These are phyloP conservation scores for Acomys russatus DNA, from an alignment of 2,797 vertebrate species.

Conservation along the genomic window DNA sequence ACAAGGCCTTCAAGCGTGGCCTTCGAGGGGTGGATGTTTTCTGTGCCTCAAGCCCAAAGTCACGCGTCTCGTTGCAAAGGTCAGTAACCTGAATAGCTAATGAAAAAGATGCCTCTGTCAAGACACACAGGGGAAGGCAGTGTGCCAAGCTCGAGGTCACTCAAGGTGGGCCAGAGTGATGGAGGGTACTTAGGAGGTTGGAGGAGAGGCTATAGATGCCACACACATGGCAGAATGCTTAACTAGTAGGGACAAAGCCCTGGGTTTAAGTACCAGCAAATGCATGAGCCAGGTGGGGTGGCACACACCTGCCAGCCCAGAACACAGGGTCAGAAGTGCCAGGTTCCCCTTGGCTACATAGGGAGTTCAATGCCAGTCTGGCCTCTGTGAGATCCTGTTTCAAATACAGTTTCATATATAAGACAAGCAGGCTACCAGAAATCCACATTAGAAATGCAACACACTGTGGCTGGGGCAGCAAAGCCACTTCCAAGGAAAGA, in stretches of 20 bases:
- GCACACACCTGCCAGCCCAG: neutral
- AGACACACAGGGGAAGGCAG: neutral
- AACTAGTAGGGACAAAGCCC: neutral
- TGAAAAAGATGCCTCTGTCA: neutral
- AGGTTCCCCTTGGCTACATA: neutral
- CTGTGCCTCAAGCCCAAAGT: neutral
- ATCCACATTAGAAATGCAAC: too few species aligned
- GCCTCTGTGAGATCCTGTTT: neutral
- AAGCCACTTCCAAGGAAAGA: neutral
- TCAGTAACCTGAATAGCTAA: neutral
- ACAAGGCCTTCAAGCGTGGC: neutral
- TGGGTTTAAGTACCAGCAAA: neutral
- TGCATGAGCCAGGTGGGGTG: neutral
- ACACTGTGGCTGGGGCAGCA: fast-evolving
- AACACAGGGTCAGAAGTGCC: neutral
- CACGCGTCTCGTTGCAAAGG: neutral
- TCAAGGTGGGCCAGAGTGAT: neutral
- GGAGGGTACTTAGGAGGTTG: neutral
- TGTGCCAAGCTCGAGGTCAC: neutral
- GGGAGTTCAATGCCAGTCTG: neutral
- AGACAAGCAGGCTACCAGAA: neutral
- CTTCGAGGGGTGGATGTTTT: neutral
- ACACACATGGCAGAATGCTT: neutral
- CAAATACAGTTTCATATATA: neutral
- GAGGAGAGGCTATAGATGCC: neutral